A percentile compares a stretch with the other conserved stretches of the same genome.
Evolutionary conservation across 2,888 invertebrate species (phyloP).

Genomic region (Bembecia ichneumoniformis): DNA sequence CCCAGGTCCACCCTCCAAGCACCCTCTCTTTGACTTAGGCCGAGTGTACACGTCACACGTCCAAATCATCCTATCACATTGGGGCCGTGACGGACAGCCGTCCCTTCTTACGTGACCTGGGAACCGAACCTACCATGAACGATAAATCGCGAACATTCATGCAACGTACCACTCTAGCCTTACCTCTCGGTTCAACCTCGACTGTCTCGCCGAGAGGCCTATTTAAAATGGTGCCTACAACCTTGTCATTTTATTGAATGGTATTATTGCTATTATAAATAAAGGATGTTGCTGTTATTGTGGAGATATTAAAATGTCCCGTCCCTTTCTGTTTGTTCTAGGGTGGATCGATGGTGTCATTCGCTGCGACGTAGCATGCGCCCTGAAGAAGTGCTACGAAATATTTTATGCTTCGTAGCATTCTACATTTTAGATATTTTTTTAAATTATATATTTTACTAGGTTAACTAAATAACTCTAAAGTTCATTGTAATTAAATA

Average conservation of each 20-base stretch:
- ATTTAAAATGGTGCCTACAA: slow-evolving; percentile 27
- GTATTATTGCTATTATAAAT: slow-evolving; percentile 66
- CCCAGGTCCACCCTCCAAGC: too few species aligned
- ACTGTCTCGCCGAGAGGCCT: slow-evolving; percentile 4
- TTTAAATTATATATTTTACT: too few species aligned
- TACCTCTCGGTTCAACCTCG: slow-evolving; percentile 12
- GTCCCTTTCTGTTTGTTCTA: slow-evolving; percentile 29
- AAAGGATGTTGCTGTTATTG: slow-evolving; percentile 52
- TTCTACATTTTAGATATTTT: too few species aligned
- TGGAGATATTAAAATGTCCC: slow-evolving; percentile 62
- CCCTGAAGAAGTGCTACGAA: too few species aligned
- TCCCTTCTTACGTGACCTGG: slow-evolving; percentile 54
- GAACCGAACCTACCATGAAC: slow-evolving; percentile 44
- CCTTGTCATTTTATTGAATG: slow-evolving; percentile 58
- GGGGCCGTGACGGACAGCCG: slow-evolving; percentile 54
- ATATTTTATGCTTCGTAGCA: too few species aligned
- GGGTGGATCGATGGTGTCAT: slow-evolving; percentile 4
- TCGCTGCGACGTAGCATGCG: too few species aligned
- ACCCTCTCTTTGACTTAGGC: not conserved
- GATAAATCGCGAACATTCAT: slow-evolving; percentile 49
- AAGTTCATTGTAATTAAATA: too few species aligned
- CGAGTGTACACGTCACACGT: slow-evolving; percentile 40
- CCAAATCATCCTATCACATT: slow-evolving; percentile 58
- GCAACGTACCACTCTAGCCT: slow-evolving; percentile 23
- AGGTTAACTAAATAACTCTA: too few species aligned